Evolutionary conservation across 2,888 invertebrate species (phyloP), one percentile per base, ranked within the genome.

Genomic region (Melieria picta): DNA sequence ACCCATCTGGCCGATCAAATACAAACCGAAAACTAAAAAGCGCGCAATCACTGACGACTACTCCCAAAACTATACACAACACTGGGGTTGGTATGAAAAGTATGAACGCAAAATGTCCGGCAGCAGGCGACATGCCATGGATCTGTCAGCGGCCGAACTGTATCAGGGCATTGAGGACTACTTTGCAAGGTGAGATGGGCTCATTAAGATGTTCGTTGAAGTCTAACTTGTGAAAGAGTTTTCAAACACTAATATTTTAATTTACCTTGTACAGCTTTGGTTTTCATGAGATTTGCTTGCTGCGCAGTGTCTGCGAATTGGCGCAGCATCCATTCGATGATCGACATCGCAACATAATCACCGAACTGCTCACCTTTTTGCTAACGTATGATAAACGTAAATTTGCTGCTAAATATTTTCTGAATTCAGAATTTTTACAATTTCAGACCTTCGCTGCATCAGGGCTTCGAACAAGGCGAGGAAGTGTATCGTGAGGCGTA

Each of bases 221-320:
- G 6, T 47, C 9, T 47, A 62, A 11, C 10, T 47, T 13, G 7
- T 45, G 45, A n/a, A n/a, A 2, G 9, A 10, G 3, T 60, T 60
- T 11, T 45, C 1, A 13, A 10, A 9, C 45, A 11, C 4, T 11
- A 3, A 6, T 43, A 42, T 55, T 6, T 4, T 10, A 9, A 10
- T 45, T 7, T 13, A 52, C 10, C 7, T 9, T 13, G 10, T 87
- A 43, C 85, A 92, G 93, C 30, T 89, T 89, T 72, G 92, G 92
- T 3, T 88, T 89, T 76, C 89, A 91, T 77, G 93, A 93, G 3
- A 90, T 89, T 9, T 93, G 93, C 80, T 86, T 93, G n/a, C 83
- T 92, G 65, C 89, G 89, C 75, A 89, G 91, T 60, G 89, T 93
- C 63, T 93, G 93, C 78, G 91, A 93, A 77, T 85, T 92, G 46